Conservation (phyloP, 2,888 invertebrate genomes). For the Plemyria rubiginata region DNA sequence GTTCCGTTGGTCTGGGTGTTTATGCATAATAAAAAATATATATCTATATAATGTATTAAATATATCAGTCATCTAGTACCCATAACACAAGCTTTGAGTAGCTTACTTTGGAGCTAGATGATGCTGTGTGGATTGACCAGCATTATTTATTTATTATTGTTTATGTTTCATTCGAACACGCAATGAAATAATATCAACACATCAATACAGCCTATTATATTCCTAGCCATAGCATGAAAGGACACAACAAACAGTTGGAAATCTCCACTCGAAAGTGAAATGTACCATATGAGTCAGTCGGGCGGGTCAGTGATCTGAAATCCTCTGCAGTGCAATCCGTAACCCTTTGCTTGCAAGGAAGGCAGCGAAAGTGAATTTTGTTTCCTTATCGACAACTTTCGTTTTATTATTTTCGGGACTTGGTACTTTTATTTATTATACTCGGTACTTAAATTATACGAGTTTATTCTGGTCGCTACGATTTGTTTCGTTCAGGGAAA, state of each 20-base stretch:
- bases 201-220: too few species aligned
- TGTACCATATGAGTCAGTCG: constrained; percentile 55
- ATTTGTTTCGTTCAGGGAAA: not conserved
- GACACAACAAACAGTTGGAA: constrained; percentile 40
- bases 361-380: constrained; percentile 54
- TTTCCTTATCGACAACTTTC: constrained; percentile 41
- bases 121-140: too few species aligned
- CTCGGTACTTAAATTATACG: too few species aligned
- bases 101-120: too few species aligned
- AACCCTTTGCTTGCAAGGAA: constrained; percentile 50
- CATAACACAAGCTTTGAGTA: too few species aligned
- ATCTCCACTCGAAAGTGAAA: constrained; percentile 70
- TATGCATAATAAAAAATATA: too few species aligned
- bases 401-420: constrained; percentile 27
- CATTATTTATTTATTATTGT: too few species aligned
- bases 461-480: not conserved
- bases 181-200: too few species aligned
- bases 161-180: too few species aligned
- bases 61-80: too few species aligned
- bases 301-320: constrained; percentile 53
- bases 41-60: too few species aligned
- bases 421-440: constrained; percentile 8
- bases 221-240: constrained; percentile 5
- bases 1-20: too few species aligned
- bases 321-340: constrained; percentile 45